A percentile compares a stretch with the other conserved stretches of the same genome.
These are phyloP conservation scores for Gobio occitaniae DNA, from an alignment of 2,797 vertebrate species.

Conservation along the genomic window DNA sequence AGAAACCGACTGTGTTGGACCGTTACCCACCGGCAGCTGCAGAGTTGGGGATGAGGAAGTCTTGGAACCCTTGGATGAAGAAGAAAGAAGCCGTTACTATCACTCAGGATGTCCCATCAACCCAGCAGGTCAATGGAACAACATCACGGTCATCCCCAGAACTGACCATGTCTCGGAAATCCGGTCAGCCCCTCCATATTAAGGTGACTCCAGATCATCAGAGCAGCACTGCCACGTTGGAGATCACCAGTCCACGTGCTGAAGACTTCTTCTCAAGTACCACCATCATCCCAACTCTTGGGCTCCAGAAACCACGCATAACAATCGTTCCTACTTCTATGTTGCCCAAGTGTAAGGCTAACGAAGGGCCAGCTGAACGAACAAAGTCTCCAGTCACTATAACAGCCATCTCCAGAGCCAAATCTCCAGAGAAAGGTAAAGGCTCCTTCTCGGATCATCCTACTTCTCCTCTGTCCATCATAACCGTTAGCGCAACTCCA, in stretches of 20 bases:
- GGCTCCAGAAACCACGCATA: constrained; percentile 91
- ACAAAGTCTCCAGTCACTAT: constrained; percentile 92
- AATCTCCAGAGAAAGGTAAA: constrained; percentile 78
- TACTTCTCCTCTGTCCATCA: constrained; percentile 89
- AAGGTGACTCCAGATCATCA: constrained; percentile 90
- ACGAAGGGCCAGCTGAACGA: constrained; percentile 73
- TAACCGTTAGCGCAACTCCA: constrained; percentile 88
- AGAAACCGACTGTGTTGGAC: constrained; percentile 87
- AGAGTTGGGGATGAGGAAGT: constrained; percentile 83
- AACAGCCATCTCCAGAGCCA: constrained; percentile 89
- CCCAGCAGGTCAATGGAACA: constrained; percentile 67
- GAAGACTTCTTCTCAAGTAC: constrained; percentile 96
- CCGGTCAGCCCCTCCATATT: constrained; percentile 92
- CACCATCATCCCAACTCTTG: constrained; percentile 93
- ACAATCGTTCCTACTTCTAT: constrained; percentile 89
- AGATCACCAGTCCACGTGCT: constrained; percentile 91
- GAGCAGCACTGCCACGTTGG: constrained; percentile 91
- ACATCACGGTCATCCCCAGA: constrained; percentile 71
- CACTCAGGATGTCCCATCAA: constrained; percentile 62
- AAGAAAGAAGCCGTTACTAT: constrained; percentile 82
- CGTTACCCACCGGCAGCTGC: constrained; percentile 88
- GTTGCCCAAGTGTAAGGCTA: constrained; percentile 76
- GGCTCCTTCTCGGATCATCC: constrained; percentile 71
- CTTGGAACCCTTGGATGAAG: constrained; percentile 93
- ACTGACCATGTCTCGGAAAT: constrained; percentile 82